Evolutionary conservation across 64 coral and sea anemone genomes (phyloP).

Genomic region (Montipora sp.): DNA sequence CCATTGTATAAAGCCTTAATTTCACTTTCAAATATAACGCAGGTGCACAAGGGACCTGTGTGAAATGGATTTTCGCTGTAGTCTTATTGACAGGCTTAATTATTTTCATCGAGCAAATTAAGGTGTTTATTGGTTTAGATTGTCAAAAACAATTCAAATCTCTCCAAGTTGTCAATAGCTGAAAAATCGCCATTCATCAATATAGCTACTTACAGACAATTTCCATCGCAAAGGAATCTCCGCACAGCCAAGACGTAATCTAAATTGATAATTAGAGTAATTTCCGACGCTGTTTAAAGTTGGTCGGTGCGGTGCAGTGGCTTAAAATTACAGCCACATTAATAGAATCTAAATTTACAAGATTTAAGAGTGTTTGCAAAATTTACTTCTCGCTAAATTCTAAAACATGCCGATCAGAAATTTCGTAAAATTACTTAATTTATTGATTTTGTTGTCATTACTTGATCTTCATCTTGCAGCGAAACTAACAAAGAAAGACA

Average conservation of each 20-base stretch:
- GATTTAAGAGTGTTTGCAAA: slow-evolving; percentile 38
- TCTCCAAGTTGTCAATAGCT: slow-evolving; percentile 48
- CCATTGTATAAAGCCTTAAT: slow-evolving; percentile 73
- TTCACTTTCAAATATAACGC: slow-evolving; percentile 85
- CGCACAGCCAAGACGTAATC: neutral
- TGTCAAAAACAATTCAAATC: slow-evolving; percentile 63
- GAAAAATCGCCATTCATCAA: slow-evolving; percentile 45
- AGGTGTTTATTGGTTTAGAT: slow-evolving; percentile 89
- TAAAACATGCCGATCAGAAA: slow-evolving; percentile 13
- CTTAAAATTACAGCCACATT: neutral
- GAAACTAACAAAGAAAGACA: slow-evolving; percentile 45
- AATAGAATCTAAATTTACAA: slow-evolving; percentile 15
- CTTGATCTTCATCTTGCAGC: neutral
- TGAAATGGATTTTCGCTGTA: slow-evolving; percentile 72
- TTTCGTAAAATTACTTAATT: slow-evolving; percentile 24
- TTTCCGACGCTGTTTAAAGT: slow-evolving; percentile 46
- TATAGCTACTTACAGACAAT: slow-evolving; percentile 46
- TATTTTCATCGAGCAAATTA: slow-evolving; percentile 90
- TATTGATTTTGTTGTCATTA: slow-evolving; percentile 42
- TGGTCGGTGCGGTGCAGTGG: neutral
- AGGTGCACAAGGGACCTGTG: slow-evolving; percentile 70
- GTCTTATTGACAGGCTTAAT: slow-evolving; percentile 89
- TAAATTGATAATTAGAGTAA: slow-evolving; percentile 50
- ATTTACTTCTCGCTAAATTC: slow-evolving; percentile 46
- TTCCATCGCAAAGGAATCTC: slow-evolving; percentile 37